A percentile compares a stretch with the other conserved stretches of the same genome.
phyloP scores from a whole-genome alignment of 2,888 invertebrate species.

The Drosophila cognata region DNA sequence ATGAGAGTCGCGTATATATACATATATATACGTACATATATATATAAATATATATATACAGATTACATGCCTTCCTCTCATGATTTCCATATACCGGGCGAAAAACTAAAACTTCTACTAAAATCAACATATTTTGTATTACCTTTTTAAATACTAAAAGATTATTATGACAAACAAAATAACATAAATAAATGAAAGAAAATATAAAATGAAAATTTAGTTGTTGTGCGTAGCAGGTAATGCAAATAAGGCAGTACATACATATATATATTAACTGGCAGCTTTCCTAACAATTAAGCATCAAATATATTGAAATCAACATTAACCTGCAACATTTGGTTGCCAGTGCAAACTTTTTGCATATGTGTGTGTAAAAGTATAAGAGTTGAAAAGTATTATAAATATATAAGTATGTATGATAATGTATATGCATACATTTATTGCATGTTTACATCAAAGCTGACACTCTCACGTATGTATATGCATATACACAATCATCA shows the following conservation, averaged over 20 bases:
- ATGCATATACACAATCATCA: slow-evolving; percentile 18
- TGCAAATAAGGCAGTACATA: slow-evolving; percentile 8
- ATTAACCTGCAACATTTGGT: slow-evolving; percentile 2
- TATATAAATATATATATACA: slow-evolving; percentile 5
- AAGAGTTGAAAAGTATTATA: slow-evolving; percentile 44
- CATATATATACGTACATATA: slow-evolving; percentile 4
- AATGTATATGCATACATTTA: slow-evolving; percentile 6
- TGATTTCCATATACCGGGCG: slow-evolving; percentile 29
- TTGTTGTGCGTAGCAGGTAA: slow-evolving; percentile 41
- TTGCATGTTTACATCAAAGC: not conserved
- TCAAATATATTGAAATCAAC: not conserved
- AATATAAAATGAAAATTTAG: slow-evolving; percentile 21
- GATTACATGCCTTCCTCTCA: slow-evolving; percentile 45
- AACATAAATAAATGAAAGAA: not conserved
- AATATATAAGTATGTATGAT: slow-evolving; percentile 40
- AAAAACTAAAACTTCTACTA: slow-evolving; percentile 31
- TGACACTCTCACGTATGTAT: slow-evolving; percentile 1
- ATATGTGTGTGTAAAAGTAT: slow-evolving; percentile 30
- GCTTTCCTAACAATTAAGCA: slow-evolving; percentile 34
- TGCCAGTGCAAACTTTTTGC: slow-evolving; percentile 26
- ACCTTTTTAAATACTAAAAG: slow-evolving; percentile 59
- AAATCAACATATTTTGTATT: slow-evolving; percentile 73
- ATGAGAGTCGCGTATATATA: slow-evolving; percentile 18
- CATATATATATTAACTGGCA: slow-evolving; percentile 27
- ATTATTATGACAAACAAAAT: not conserved